Evolutionary conservation across 2,797 vertebrate species (phyloP).

Genomic region (Loris lydekkerianus): DNA sequence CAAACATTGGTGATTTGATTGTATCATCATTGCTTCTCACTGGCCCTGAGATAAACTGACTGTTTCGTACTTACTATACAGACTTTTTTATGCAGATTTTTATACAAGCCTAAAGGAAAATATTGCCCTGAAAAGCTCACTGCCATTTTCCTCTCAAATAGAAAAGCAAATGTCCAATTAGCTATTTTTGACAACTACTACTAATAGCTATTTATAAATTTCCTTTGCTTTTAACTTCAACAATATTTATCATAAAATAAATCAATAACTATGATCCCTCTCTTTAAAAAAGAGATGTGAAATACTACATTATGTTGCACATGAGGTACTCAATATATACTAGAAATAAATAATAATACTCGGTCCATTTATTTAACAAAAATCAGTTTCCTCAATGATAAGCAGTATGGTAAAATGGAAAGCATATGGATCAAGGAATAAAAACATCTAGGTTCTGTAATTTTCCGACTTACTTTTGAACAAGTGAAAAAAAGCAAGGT

Average conservation of each 20-base stretch:
- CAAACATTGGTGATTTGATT: slow-evolving; percentile 34
- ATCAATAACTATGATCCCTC: slow-evolving; percentile 2
- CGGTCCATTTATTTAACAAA: slow-evolving; percentile 53
- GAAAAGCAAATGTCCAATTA: slow-evolving; percentile 59
- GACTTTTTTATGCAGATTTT: background rate
- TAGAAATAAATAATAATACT: slow-evolving; percentile 45
- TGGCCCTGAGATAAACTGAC: background rate
- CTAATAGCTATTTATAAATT: slow-evolving; percentile 34
- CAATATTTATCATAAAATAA: slow-evolving; percentile 63
- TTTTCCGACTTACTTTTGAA: slow-evolving; percentile 49
- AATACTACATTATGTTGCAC: slow-evolving; percentile 37
- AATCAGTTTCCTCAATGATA: background rate
- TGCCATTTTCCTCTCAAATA: slow-evolving; percentile 60
- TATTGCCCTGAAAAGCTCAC: slow-evolving; percentile 38
- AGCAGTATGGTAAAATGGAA: background rate
- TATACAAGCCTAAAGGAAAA: slow-evolving; percentile 58
- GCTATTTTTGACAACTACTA: slow-evolving; percentile 39
- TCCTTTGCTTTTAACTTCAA: background rate
- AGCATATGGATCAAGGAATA: slow-evolving; percentile 36
- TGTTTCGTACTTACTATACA: background rate
- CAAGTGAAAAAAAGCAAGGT: background rate
- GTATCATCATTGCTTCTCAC: slow-evolving; percentile 22
- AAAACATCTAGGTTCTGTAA: slow-evolving; percentile 37
- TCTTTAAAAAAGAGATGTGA: slow-evolving; percentile 46
- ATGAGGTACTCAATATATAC: background rate